Conservation (phyloP, 1,140 invertebrate genomes). For the Wiebesia pumilae region DNA sequence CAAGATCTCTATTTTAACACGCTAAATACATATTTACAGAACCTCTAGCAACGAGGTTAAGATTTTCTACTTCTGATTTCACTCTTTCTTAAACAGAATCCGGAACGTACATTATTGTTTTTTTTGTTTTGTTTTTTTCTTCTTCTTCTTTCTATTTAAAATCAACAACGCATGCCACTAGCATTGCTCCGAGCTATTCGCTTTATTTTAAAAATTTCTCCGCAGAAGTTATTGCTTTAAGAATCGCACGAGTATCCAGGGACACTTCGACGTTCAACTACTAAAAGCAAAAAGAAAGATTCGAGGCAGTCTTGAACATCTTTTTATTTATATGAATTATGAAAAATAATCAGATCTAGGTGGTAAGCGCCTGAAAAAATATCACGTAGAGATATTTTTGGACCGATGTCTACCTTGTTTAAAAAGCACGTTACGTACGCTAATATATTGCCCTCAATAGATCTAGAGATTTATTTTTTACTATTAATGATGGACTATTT, state of each 20-base stretch:
- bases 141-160: conserved; percentile 45
- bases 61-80: conserved; percentile 56
- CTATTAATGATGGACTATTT: conserved; percentile 39
- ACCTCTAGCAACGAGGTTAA: conserved; percentile 59
- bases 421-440: conserved; percentile 49
- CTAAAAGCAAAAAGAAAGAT: conserved; percentile 45
- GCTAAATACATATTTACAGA: conserved; percentile 75
- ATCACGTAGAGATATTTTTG: conserved; percentile 46
- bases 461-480: conserved; percentile 50
- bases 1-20: conserved; percentile 73
- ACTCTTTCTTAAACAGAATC: conserved; percentile 56
- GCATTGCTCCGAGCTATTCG: conserved; percentile 48
- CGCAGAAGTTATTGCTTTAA: conserved; percentile 49
- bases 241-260: conserved; percentile 11
- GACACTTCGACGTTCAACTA: conserved; percentile 24
- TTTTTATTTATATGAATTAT: conserved; percentile 53
- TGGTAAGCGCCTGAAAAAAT: conserved; percentile 44
- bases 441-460: conserved; percentile 47
- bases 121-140: too few relatives aligned
- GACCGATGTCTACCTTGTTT: conserved; percentile 48
- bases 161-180: conserved; percentile 54
- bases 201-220: conserved; percentile 45
- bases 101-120: conserved; percentile 62
- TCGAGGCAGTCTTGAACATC: conserved; percentile 50
- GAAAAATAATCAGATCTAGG: conserved; percentile 53